Percentiles rank a stretch among this genome's conserved stretches.
Conservation (phyloP, 2,113 vertebrate species). For the Neogale vison region DNA sequence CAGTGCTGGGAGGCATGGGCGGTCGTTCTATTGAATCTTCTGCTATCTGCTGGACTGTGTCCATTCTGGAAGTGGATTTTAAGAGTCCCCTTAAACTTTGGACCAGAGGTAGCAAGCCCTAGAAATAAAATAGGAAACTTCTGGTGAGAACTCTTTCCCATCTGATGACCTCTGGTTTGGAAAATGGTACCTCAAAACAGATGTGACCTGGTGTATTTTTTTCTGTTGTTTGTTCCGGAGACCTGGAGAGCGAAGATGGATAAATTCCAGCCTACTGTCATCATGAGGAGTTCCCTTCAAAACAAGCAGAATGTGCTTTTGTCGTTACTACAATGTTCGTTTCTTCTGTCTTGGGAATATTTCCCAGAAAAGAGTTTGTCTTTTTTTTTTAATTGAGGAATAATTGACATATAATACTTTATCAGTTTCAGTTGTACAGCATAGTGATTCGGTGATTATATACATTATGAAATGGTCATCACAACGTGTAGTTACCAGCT, state of each 20-base stretch:
- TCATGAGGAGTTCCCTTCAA: background rate
- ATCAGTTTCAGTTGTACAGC: background rate
- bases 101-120: background rate
- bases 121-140: constrained; percentile 32
- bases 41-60: background rate
- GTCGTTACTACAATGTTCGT: background rate
- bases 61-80: background rate
- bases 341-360: background rate
- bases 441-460: background rate
- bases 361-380: background rate
- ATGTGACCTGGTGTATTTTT: constrained; percentile 15
- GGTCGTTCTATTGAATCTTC: background rate
- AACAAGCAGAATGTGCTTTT: background rate
- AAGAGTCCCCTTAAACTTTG: background rate
- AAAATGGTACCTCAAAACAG: constrained; percentile 40
- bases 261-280: background rate
- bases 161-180: background rate
- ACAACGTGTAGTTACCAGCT: background rate
- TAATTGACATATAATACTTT: background rate
- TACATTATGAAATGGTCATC: background rate
- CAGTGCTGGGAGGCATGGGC: background rate
- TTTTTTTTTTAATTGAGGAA: background rate
- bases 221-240: constrained; percentile 33
- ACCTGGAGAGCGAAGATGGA: background rate
- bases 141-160: background rate